Conservation (phyloP, 1,140 invertebrate species). For the Mizuhopecten yessoensis region DNA sequence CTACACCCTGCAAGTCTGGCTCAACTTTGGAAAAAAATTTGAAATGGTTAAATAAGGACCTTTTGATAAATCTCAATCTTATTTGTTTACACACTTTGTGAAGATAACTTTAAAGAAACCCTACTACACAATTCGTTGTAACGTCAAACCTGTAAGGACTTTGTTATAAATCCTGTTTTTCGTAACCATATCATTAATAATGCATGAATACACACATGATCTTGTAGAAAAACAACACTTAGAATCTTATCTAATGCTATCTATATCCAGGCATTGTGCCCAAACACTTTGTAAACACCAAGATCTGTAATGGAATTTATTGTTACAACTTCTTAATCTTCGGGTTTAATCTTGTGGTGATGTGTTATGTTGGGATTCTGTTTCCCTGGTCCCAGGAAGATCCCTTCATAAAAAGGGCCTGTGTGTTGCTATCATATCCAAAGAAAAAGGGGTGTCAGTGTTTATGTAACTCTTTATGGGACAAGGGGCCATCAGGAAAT, state of each 20-base stretch:
- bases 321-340: constrained; percentile 19
- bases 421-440: neutral
- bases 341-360: neutral
- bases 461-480: neutral
- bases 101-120: neutral
- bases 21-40: neutral
- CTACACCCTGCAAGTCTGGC: too few relatives aligned
- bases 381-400: constrained; percentile 17
- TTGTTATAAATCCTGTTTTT: neutral
- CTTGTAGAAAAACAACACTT: constrained; percentile 7
- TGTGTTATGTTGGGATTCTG: neutral
- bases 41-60: neutral
- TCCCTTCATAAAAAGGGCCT: neutral
- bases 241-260: constrained; percentile 28
- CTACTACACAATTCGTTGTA: neutral
- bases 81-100: neutral
- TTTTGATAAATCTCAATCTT: neutral
- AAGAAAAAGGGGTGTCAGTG: neutral
- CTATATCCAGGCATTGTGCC: neutral
- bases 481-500: neutral
- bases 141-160: neutral
- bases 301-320: constrained; percentile 18
- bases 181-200: neutral
- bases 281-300: constrained; percentile 33
- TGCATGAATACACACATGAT: constrained; percentile 14